A percentile compares a stretch with the other conserved stretches of the same genome.
phyloP scores from a whole-genome alignment of 2,113 vertebrate genomes.

The Festucalex cinctus region DNA sequence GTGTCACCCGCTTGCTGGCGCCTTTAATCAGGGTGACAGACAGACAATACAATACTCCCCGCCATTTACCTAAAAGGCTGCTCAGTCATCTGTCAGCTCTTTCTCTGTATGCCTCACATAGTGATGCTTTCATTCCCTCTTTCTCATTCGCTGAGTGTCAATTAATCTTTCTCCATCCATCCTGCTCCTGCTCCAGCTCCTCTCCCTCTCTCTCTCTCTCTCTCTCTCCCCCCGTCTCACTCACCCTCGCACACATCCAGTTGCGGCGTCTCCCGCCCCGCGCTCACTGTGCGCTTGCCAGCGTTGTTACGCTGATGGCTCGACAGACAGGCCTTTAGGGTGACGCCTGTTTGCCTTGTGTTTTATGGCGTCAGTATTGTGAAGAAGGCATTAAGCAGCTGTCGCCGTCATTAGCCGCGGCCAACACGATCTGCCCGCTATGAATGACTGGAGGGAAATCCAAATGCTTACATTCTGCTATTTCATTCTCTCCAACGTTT shows the following conservation, averaged over 20 bases:
- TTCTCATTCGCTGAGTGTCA: conserved; percentile 52
- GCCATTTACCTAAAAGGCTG: conserved; percentile 56
- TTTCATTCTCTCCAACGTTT: conserved; percentile 39
- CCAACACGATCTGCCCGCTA: conserved; percentile 48
- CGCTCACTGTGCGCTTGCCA: conserved; percentile 40
- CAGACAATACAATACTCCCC: conserved; percentile 32
- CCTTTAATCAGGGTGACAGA: conserved; percentile 44
- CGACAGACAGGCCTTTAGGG: conserved; percentile 64
- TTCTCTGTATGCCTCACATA: conserved; percentile 23
- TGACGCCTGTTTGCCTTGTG: conserved; percentile 64
- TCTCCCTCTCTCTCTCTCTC: too few species aligned
- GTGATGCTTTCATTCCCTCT: conserved; percentile 40
- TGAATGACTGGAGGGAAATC: conserved; percentile 61
- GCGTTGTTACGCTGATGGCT: conserved; percentile 63
- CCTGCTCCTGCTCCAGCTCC: conserved; percentile 16
- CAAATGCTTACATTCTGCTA: conserved; percentile 50
- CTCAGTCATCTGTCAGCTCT: conserved; percentile 43
- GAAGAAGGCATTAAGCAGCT: conserved; percentile 69
- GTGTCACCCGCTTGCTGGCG: conserved; percentile 21
- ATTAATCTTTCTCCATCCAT: conserved; percentile 51
- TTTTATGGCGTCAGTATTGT: conserved; percentile 66
- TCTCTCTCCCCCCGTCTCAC: background rate
- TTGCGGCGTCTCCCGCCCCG: conserved; percentile 21
- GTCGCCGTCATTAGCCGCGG: conserved; percentile 57
- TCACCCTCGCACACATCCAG: conserved; percentile 23